Conservation (phyloP, 2,888 invertebrate species). For the Prosopocoilus inquinatus region DNA sequence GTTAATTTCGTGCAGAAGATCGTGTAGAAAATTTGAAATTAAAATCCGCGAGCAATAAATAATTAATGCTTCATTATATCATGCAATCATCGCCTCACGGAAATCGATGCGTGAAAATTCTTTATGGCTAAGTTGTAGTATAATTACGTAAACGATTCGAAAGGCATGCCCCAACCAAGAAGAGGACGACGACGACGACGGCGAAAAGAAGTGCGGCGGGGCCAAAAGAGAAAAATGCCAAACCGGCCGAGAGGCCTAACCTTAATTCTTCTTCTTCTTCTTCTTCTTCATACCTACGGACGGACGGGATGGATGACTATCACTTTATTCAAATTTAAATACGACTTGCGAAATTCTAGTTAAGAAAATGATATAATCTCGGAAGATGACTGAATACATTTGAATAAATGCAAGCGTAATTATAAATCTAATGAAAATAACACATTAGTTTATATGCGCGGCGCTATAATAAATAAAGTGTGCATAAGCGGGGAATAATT, state of each 20-base stretch:
- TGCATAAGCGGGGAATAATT: no score
- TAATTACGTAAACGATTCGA: constrained; percentile 1
- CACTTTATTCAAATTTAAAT: constrained; percentile 1
- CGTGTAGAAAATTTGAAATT: no score
- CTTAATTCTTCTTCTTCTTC: constrained; percentile 5
- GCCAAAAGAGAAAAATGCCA: background rate
- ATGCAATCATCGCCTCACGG: background rate
- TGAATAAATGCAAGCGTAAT: constrained; percentile 3
- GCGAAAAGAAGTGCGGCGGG: background rate
- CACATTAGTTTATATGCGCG: background rate
- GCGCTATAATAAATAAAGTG: background rate
- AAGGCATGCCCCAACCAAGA: background rate
- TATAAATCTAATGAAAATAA: background rate
- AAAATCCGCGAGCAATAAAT: no score
- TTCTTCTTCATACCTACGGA: no score
- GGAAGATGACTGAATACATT: constrained; percentile 3
- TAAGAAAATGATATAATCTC: constrained; percentile 5
- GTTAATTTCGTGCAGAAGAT: no score
- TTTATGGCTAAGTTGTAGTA: background rate
- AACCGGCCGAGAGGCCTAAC: background rate
- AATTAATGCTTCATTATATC: background rate
- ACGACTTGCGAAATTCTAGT: constrained; percentile 4
- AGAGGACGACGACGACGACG: background rate
- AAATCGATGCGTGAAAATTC: constrained; percentile 3
- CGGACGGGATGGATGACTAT: background rate